A percentile compares a stretch with the other conserved stretches of the same genome.
These are phyloP conservation scores for Polyploca ridens DNA, from an alignment of 2,888 invertebrate species.

Conservation along the genomic window DNA sequence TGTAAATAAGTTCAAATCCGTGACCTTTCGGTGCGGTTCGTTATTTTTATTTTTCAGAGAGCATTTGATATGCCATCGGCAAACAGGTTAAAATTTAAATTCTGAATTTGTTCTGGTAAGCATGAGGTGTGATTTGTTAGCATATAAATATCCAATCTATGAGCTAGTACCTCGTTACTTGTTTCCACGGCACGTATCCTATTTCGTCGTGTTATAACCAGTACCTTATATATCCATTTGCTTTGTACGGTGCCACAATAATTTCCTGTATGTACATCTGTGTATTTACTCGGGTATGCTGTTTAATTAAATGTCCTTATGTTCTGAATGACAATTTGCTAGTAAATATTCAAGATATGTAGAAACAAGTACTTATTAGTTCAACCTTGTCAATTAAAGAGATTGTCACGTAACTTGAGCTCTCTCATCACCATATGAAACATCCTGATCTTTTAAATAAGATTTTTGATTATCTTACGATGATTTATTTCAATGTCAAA, in stretches of 20 bases:
- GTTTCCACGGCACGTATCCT: conserved; percentile 24
- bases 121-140: not conserved
- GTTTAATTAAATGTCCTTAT: conserved; percentile 12
- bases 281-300: conserved; percentile 4
- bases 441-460: not conserved
- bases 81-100: conserved; percentile 39
- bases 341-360: not conserved
- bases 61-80: conserved; percentile 21
- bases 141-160: conserved; percentile 5
- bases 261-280: conserved; percentile 29
- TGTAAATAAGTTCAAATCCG: conserved; percentile 34
- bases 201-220: conserved; percentile 26
- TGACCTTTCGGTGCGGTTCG: conserved; percentile 24
- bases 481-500: not conserved
- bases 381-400: not conserved
- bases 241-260: conserved; percentile 27
- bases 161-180: not conserved
- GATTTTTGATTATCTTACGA: not conserved
- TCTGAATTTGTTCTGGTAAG: conserved; percentile 26
- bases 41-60: conserved; percentile 34
- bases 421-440: not conserved
- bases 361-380: conserved; percentile 3
- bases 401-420: conserved; percentile 5
- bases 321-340: not conserved
- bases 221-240: conserved; percentile 42